Evolutionary conservation across 2,113 vertebrate genomes (phyloP).

Genomic region (Colistium nudipinnis): DNA sequence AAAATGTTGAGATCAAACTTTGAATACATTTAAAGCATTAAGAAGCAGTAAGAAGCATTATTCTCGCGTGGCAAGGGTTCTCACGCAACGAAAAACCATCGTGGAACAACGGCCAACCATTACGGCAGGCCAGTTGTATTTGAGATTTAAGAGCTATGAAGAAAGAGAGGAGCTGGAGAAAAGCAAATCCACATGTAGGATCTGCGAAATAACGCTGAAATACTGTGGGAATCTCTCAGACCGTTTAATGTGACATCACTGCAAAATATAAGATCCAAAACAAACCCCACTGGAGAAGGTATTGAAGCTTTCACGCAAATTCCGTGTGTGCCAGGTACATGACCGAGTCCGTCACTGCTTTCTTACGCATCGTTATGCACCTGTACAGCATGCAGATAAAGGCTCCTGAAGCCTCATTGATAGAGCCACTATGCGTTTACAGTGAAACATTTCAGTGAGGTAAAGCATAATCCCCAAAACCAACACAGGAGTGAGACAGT

Average conservation of each 20-base stretch:
- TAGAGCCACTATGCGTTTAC: too few relatives aligned
- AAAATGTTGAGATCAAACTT: not conserved
- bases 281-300: not conserved
- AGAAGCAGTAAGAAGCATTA: not conserved
- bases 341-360: not conserved
- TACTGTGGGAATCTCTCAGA: slow-evolving; percentile 1
- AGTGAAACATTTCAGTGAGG: too few relatives aligned
- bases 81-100: not conserved
- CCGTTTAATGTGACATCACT: not conserved
- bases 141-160: not conserved
- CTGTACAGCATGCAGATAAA: too few relatives aligned
- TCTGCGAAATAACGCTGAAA: not conserved
- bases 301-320: too few relatives aligned
- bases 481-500: too few relatives aligned
- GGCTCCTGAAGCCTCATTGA: too few relatives aligned
- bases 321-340: too few relatives aligned
- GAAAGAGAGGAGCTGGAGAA: not conserved
- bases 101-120: not conserved
- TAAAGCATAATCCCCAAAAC: too few relatives aligned
- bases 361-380: too few relatives aligned
- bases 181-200: not conserved
- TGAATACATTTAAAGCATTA: not conserved
- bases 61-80: not conserved
- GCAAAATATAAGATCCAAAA: not conserved
- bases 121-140: not conserved